Evolutionary conservation across 2,888 invertebrate genomes (phyloP).

Genomic region (Campopleginae sp.): DNA sequence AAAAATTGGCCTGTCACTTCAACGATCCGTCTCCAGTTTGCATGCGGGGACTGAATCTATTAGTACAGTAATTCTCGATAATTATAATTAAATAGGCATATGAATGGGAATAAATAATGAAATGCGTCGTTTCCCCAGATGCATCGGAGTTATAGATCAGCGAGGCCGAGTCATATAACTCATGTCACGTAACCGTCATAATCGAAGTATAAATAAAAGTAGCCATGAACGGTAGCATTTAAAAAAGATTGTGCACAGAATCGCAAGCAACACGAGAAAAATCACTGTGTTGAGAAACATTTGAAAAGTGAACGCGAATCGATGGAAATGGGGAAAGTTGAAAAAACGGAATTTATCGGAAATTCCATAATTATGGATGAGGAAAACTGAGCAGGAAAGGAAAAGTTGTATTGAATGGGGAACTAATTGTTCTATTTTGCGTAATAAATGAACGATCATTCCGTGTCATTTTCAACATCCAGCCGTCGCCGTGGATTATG

Average conservation of each 20-base stretch:
- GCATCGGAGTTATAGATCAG: slow-evolving; percentile 1
- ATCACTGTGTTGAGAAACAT: background rate
- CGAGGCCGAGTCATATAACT: slow-evolving; percentile 10
- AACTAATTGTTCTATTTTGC: slow-evolving; percentile 31
- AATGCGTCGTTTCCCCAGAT: background rate
- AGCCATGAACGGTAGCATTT: background rate
- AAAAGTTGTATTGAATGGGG: background rate
- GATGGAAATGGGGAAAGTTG: background rate
- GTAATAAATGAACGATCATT: slow-evolving; percentile 21
- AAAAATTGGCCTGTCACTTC: too few relatives aligned
- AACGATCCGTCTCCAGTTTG: background rate
- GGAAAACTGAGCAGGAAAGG: background rate
- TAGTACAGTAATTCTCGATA: slow-evolving; percentile 4
- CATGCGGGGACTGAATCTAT: slow-evolving; percentile 35
- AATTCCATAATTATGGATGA: background rate
- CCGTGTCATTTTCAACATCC: slow-evolving; percentile 28
- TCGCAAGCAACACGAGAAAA: background rate
- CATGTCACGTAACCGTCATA: background rate
- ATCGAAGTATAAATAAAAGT: background rate
- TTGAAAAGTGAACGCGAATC: background rate
- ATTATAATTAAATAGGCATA: slow-evolving; percentile 54
- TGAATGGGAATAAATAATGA: slow-evolving; percentile 37
- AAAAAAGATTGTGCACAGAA: background rate
- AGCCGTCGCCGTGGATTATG: slow-evolving; percentile 11
- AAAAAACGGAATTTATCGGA: background rate